A percentile compares a stretch with the other conserved stretches of the same genome.
Evolutionary conservation across 2,888 invertebrate species (phyloP).

Genomic region (Polyommatus iphigenia): DNA sequence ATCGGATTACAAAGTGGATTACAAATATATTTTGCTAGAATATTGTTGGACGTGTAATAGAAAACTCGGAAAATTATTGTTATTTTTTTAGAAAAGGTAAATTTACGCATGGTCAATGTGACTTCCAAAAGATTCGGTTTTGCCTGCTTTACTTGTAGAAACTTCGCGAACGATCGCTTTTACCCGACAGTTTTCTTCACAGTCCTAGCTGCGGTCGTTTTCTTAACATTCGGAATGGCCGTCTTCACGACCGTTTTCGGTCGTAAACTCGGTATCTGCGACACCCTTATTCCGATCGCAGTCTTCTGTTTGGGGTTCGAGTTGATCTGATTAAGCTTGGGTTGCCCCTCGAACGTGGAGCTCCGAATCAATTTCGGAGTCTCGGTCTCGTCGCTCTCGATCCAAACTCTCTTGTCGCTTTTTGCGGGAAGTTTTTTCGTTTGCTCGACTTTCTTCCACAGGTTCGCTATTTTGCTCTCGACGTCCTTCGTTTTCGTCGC

Average conservation of each 20-base stretch:
- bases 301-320: slow-evolving; percentile 72
- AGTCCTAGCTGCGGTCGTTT: slow-evolving; percentile 52
- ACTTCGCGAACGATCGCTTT: slow-evolving; percentile 48
- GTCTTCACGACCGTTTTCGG: slow-evolving; percentile 56
- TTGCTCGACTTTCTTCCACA: slow-evolving; percentile 90
- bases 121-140: background rate
- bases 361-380: slow-evolving; percentile 78
- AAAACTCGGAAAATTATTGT: background rate
- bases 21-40: background rate
- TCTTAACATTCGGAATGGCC: slow-evolving; percentile 49
- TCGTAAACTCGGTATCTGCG: slow-evolving; percentile 69
- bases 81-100: background rate
- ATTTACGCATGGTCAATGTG: background rate
- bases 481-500: slow-evolving; percentile 82
- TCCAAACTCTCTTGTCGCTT: slow-evolving; percentile 82
- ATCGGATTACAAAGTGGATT: background rate
- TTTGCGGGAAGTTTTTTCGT: slow-evolving; percentile 81
- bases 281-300: slow-evolving; percentile 68
- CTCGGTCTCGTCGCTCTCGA: slow-evolving; percentile 67
- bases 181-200: slow-evolving; percentile 62
- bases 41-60: background rate
- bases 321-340: slow-evolving; percentile 58
- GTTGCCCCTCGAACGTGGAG: slow-evolving; percentile 83
- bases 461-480: slow-evolving; percentile 88
- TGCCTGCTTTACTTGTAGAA: background rate